Base-by-base conservation (phyloP, 2,888 invertebrate species). In the Idaea biselata region DNA sequence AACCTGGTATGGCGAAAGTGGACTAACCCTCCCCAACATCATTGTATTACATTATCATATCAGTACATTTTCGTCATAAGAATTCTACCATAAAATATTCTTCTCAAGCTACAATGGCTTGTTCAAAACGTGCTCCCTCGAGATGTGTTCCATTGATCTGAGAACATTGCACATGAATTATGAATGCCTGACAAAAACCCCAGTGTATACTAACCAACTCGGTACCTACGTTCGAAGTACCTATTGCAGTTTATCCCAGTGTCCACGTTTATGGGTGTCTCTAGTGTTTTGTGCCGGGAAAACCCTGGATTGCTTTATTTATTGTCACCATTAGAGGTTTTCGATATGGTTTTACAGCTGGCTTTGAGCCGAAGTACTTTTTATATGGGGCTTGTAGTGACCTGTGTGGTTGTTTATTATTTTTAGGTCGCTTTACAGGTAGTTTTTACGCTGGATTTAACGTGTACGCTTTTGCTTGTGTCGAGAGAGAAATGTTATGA, bases 91-190 rank as follows among this genome's bases (percentile, higher is more conserved):
- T 11, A 44, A 44, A 44, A 44, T 44, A 44, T 44, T 44, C 44
- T 44, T 44, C 44, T 44, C 44, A 44, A 44, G 14, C 14, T 44
- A 44, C 44, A 44, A 44, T 44, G 44, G 44, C 44, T 44, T 44
- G 44, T 44, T 44, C 14, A 14, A 44, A 44, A 44, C 44, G 44
- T 44, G 11, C 44, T 44, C 44, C 44, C 44, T 44, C 44, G 44
- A 44, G 44, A 11, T 44, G 7, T 44, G 44, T 44, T 62, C 61
- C 44, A 44, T 44, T 44, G 44, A 44, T 44, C 44, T 62, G 60
- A 44, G 44, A 44, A 44, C 44, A 44, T 44, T 44, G 44, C 11
- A 44, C 44, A 44, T 44, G 44, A 44, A 44, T 44, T 44, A 44
- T 44, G 44, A 44, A 44, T 11, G 44, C 2, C 11, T 44, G 44